Base-by-base conservation (phyloP, 2,888 invertebrate genomes). In the Microplitis deprimator region DNA sequence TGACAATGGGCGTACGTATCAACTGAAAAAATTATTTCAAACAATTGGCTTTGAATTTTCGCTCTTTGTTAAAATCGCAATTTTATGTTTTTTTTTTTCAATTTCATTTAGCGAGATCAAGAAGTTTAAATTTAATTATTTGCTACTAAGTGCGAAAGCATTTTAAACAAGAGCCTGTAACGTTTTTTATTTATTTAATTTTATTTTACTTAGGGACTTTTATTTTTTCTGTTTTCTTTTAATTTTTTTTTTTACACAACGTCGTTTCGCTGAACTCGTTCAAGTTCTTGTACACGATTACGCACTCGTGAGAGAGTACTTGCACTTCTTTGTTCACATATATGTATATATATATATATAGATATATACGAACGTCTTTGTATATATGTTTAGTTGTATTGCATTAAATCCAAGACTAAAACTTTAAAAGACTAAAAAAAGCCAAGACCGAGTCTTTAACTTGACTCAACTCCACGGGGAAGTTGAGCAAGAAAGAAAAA, bases 81-180 rank as follows among this genome's bases (percentile, higher is more conserved):
- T 13, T 50, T 3, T 29, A 29, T 29, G 3, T 59, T 10, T 29
- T 29, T 29, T 29, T 4, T 59, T 59, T 59, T 3, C 0, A 59
- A 59, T 59, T 29, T 29, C 29, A 29, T 29, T 29, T 29, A 29
- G 3, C 29, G 2, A 29, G 29, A 29, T 29, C 29, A 29, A 29
- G 29, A 29, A 29, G 29, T 29, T 29, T 29, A 29, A 29, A 29
- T 29, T 29, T 29, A 29, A 29, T 29, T 29, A 29, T 29, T 29
- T 29, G 29, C 29, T 29, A 29, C 29, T 29, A 29, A 29, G 29
- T 29, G 29, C 88, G 89, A 89, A 89, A 89, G 89, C 89, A 87
- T 87, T 87, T 60, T 20, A 60, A 68, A 61, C 61, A 64, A 59
- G 68, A 75, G 79, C 68, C 73, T 75, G 50, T 20, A 40, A 64